Percentiles rank a stretch among this genome's conserved stretches.
phyloP scores from a whole-genome alignment of 2,797 vertebrate genomes.

The Sternotherus odoratus region DNA sequence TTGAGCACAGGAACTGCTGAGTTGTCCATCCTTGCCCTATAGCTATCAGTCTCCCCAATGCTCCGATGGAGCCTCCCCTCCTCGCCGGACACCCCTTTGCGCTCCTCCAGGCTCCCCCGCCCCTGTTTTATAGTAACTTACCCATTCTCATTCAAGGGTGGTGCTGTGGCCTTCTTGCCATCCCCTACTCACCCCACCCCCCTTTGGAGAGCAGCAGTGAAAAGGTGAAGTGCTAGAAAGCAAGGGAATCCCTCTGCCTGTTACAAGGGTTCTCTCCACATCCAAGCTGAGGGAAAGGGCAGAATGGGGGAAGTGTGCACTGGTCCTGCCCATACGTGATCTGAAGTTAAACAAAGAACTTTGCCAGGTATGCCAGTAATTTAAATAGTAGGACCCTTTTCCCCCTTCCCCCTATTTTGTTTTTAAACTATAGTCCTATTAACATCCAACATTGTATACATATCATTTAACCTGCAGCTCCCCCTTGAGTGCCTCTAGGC shows the following conservation, averaged over 20 bases:
- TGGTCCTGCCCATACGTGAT: conserved; percentile 69
- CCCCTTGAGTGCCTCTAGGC: not conserved
- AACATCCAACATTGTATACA: not conserved
- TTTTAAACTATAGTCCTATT: not conserved
- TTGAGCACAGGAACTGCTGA: too few relatives aligned
- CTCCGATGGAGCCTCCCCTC: too few relatives aligned
- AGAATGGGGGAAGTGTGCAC: conserved; percentile 63
- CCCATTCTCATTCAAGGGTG: not conserved
- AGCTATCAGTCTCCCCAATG: too few relatives aligned
- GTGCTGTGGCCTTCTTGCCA: too few relatives aligned
- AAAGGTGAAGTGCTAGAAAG: not conserved
- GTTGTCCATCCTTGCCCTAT: too few relatives aligned
- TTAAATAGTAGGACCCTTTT: not conserved
- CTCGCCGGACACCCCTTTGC: too few relatives aligned
- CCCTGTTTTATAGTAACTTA: too few relatives aligned
- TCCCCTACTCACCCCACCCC: too few relatives aligned
- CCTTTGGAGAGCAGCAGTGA: accelerated
- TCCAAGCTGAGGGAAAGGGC: conserved; percentile 68
- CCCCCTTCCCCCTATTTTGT: not conserved
- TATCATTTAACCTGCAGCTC: not conserved
- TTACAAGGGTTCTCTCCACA: conserved; percentile 69
- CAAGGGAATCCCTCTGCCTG: conserved; percentile 52
- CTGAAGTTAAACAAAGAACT: not conserved
- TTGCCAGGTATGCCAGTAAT: not conserved
- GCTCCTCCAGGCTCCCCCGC: too few relatives aligned